Conservation (phyloP, 2,797 vertebrate species). For the Naso thynnoides region DNA sequence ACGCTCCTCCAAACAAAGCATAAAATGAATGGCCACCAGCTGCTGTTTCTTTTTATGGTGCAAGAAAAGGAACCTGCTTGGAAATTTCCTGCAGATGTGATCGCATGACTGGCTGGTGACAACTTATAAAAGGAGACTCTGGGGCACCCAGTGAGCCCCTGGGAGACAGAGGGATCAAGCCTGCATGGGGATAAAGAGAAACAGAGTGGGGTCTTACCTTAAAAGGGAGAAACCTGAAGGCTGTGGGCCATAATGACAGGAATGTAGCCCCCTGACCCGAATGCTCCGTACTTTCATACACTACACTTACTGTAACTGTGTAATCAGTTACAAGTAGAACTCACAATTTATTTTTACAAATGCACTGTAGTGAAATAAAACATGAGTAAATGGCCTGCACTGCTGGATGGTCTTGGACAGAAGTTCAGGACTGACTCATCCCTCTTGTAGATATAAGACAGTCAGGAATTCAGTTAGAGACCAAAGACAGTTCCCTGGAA, state of each 20-base stretch:
- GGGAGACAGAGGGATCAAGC: conserved; percentile 55
- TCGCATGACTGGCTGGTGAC: conserved; percentile 74
- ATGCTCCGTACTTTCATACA: conserved; percentile 32
- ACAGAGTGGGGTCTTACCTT: conserved; percentile 79
- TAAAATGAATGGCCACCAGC: conserved; percentile 73
- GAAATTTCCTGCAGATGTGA: conserved; percentile 78
- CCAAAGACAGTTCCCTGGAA: conserved; percentile 32
- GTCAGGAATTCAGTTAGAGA: conserved; percentile 42
- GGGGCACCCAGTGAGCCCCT: conserved; percentile 59
- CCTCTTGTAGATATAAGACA: conserved; percentile 20
- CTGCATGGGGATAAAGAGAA: conserved; percentile 57
- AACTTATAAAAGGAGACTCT: conserved; percentile 73
- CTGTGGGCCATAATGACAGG: conserved; percentile 52
- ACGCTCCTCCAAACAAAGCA: conserved; percentile 77
- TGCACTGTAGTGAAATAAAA: conserved; percentile 24
- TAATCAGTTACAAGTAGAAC: conserved; percentile 33
- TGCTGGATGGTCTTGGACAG: conserved; percentile 17
- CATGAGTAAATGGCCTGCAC: not conserved
- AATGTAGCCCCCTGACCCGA: conserved; percentile 70
- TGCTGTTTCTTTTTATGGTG: conserved; percentile 64
- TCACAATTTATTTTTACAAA: conserved; percentile 11
- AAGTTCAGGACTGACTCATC: conserved; percentile 31
- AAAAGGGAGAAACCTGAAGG: conserved; percentile 80
- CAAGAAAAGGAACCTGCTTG: conserved; percentile 59
- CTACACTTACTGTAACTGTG: conserved; percentile 20